A percentile compares a stretch with the other conserved stretches of the same genome.
Conservation (phyloP, 2,797 vertebrate genomes). For the Lophotriccus pileatus region DNA sequence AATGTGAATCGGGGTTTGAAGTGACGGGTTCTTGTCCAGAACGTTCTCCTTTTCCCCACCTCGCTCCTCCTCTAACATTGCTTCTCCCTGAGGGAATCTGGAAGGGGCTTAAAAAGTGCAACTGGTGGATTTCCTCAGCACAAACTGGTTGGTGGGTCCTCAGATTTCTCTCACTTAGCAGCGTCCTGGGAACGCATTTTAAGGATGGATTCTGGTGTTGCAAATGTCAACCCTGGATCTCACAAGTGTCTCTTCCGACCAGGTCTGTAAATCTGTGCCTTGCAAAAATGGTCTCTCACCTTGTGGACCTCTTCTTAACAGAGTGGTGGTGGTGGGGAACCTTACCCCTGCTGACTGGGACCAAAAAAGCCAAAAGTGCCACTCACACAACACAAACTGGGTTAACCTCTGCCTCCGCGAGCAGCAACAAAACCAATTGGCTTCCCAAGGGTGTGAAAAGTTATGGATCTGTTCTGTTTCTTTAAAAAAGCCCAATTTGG, state of each 20-base stretch:
- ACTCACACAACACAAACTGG: conserved; percentile 75
- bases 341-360: neutral
- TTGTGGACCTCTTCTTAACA: conserved; percentile 24
- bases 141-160: neutral
- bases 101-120: conserved; percentile 9
- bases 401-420: neutral
- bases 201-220: conserved; percentile 72
- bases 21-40: conserved; percentile 45
- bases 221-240: conserved; percentile 71
- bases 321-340: conserved; percentile 8
- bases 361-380: conserved; percentile 9
- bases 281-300: conserved; percentile 32
- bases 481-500: neutral
- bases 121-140: conserved; percentile 1
- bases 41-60: conserved; percentile 16
- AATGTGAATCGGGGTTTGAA: conserved; percentile 82
- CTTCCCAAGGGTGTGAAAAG: neutral
- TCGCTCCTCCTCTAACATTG: neutral
- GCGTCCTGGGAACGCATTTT: conserved; percentile 50
- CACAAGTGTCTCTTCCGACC: conserved; percentile 70
- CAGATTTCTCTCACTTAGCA: conserved; percentile 43
- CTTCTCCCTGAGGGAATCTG: conserved; percentile 35
- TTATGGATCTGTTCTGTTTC: neutral
- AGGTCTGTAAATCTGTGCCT: conserved; percentile 72
- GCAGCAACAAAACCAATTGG: conserved; percentile 54